Conservation (phyloP, 2,797 vertebrate species). For the Champsocephalus gunnari region DNA sequence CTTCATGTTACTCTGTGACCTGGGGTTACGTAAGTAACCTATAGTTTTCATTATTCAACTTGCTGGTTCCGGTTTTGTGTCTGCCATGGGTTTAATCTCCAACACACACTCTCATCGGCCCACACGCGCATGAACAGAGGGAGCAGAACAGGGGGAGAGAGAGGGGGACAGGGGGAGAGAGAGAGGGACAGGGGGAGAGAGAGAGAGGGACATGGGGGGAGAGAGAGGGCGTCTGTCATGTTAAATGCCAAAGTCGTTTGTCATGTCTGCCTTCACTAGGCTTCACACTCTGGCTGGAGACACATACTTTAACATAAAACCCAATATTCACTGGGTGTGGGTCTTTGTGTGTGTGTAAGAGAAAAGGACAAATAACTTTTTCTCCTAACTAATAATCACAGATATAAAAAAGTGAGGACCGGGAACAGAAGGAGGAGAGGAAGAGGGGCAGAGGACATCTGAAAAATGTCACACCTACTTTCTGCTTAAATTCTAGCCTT, state of each 20-base stretch:
- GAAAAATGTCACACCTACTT: constrained; percentile 43
- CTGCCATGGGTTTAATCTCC: constrained; percentile 16
- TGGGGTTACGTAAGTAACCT: no score
- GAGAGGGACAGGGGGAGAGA: constrained; percentile 12
- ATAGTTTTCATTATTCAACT: constrained; percentile 2
- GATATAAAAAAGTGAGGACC: constrained; percentile 16
- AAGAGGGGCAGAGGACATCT: constrained; percentile 1
- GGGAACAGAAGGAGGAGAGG: background rate
- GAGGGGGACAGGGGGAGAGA: constrained; percentile 46
- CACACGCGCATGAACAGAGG: background rate
- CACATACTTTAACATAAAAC: constrained; percentile 74
- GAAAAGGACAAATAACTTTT: constrained; percentile 10
- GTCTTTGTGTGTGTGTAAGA: background rate
- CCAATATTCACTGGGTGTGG: constrained; percentile 54
- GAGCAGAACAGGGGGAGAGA: constrained; percentile 36
- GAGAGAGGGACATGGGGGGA: constrained; percentile 3
- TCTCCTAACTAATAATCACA: constrained; percentile 47
- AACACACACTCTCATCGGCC: background rate
- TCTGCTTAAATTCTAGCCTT: constrained; percentile 25
- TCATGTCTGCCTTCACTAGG: constrained; percentile 75
- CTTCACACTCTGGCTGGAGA: constrained; percentile 66
- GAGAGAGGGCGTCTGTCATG: constrained; percentile 70
- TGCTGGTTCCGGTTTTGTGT: constrained; percentile 19
- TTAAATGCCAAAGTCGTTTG: constrained; percentile 83
- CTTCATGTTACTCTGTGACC: no score